Percentiles rank a stretch among this genome's conserved stretches.
phyloP scores from a whole-genome alignment of 2,888 invertebrate genomes.

The Podabrus alpinus region DNA sequence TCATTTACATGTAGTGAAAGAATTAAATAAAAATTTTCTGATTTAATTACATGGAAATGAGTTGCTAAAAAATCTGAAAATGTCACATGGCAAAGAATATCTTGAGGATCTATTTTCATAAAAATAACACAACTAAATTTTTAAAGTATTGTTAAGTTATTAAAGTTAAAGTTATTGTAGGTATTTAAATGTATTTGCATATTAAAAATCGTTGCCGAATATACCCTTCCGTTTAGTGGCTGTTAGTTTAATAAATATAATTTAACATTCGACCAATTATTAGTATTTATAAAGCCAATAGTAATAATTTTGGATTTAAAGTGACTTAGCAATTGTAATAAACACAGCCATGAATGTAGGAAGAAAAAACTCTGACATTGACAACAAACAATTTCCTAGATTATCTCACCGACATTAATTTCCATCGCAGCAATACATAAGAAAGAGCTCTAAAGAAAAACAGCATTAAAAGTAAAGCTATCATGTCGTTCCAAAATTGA shows the following conservation, averaged over 20 bases:
- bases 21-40: too few relatives aligned
- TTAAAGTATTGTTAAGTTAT: too few relatives aligned
- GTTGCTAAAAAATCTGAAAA: too few relatives aligned
- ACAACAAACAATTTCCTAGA: neutral
- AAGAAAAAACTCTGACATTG: neutral
- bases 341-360: constrained; percentile 4
- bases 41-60: too few relatives aligned
- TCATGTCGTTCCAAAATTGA: constrained; percentile 82
- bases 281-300: neutral
- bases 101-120: too few relatives aligned
- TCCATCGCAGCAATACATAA: constrained; percentile 77
- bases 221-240: neutral
- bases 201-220: neutral
- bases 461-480: constrained; percentile 71
- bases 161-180: neutral
- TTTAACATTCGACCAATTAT: neutral
- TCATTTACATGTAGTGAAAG: too few relatives aligned
- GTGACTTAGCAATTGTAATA: neutral
- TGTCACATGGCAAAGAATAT: too few relatives aligned
- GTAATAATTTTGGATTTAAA: neutral
- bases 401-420: constrained; percentile 71
- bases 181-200: neutral
- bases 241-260: neutral
- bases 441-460: constrained; percentile 68
- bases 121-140: too few relatives aligned